phyloP scores from a whole-genome alignment of 2,113 vertebrate genomes.

The Carassius auratus region DNA sequence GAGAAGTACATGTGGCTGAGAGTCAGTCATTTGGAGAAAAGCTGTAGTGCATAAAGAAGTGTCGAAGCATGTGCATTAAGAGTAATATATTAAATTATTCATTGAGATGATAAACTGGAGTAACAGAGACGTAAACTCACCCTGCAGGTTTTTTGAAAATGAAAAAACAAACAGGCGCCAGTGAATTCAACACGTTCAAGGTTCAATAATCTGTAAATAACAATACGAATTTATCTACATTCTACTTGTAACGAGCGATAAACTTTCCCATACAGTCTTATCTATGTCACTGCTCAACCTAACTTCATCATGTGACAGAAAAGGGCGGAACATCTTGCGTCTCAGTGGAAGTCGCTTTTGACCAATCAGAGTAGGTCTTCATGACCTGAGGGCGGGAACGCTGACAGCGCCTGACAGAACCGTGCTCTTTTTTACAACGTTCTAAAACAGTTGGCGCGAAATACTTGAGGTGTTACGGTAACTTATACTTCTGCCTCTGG shows the following conservation, averaged over 20 bases:
- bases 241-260: not conserved
- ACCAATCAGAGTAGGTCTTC: slow-evolving; percentile 64
- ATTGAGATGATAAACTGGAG: not conserved
- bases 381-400: not conserved
- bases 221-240: not conserved
- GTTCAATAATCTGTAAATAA: not conserved
- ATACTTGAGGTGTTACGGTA: slow-evolving; percentile 58
- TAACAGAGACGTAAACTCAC: slow-evolving; percentile 1
- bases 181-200: not conserved
- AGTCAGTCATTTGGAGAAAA: slow-evolving; percentile 51
- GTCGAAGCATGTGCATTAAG: not conserved
- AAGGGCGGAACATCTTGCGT: slow-evolving; percentile 41
- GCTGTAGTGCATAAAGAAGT: not conserved
- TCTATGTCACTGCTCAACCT: slow-evolving; percentile 41
- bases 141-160: not conserved
- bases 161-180: not conserved
- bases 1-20: slow-evolving; percentile 62
- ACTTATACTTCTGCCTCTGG: not conserved
- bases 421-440: not conserved
- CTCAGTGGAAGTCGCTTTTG: slow-evolving; percentile 58
- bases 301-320: slow-evolving; percentile 66
- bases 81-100: not conserved
- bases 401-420: slow-evolving; percentile 49
- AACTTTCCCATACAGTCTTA: not conserved
- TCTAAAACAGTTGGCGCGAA: not conserved